phyloP scores from a whole-genome alignment of 2,888 invertebrate genomes.

The Hermodice carunculata region DNA sequence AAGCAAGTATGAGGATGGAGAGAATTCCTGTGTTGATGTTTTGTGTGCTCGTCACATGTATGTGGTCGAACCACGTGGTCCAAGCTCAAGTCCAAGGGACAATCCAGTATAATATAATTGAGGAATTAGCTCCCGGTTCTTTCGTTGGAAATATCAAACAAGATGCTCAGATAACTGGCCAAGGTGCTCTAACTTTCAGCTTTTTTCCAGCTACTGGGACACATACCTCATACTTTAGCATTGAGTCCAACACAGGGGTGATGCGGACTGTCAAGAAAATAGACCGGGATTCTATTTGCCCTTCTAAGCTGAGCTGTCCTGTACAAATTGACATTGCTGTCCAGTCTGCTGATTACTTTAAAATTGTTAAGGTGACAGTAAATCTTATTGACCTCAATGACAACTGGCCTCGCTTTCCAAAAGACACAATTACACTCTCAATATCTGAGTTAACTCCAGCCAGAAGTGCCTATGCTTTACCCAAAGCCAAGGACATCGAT shows the following conservation, averaged over 20 bases:
- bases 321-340: slow-evolving; percentile 20
- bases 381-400: slow-evolving; percentile 95
- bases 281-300: slow-evolving; percentile 29
- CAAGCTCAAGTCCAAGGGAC: no score
- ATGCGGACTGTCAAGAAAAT: slow-evolving; percentile 16
- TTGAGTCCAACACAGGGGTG: slow-evolving; percentile 34
- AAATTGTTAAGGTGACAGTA: slow-evolving; percentile 77
- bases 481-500: slow-evolving; percentile 24
- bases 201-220: slow-evolving; percentile 22
- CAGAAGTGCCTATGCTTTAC: slow-evolving; percentile 13
- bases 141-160: slow-evolving; percentile 50
- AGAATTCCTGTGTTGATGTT: no score
- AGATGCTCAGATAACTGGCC: slow-evolving; percentile 70
- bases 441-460: slow-evolving; percentile 23
- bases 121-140: slow-evolving; percentile 52
- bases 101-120: slow-evolving; percentile 54
- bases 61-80: no score
- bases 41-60: no score
- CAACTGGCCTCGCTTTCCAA: slow-evolving; percentile 91
- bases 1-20: no score
- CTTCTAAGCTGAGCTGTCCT: slow-evolving; percentile 1
- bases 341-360: slow-evolving; percentile 18
- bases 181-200: slow-evolving; percentile 32
- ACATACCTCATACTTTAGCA: no score
- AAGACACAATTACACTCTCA: slow-evolving; percentile 26